Base-by-base conservation (phyloP, 2,797 vertebrate genomes). In the Danionella dracula region DNA sequence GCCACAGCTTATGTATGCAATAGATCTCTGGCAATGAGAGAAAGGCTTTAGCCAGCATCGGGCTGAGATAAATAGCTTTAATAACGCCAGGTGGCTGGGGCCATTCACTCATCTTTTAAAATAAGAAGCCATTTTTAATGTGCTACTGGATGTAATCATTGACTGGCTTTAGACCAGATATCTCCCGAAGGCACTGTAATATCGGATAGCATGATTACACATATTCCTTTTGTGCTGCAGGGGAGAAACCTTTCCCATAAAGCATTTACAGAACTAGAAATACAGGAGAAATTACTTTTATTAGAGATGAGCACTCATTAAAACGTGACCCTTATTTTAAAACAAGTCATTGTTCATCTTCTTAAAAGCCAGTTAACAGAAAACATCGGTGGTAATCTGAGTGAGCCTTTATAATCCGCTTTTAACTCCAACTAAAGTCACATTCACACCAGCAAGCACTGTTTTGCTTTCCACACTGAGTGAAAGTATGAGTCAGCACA, bases 51-150 rank as follows among this genome's bases (percentile, higher is more conserved):
- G 49, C 55, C 56, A 44, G 48, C 56, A 57, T 53, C 45, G 35
- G 55, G 50, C 64, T 60, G 57, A 67, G 79, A 81, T 56, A 61
- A 65, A 74, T 81, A 60, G 61, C 27, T 66, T 67, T 67, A 72
- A 76, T 78, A 73, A 73, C 68, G 65, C 70, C 53, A 63, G 23
- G 62, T 77, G 76, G 70, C 54, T 32, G 16, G 31, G 45, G 51
- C 51, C 23, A 38, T 20, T 38, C 61, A 59, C 55, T 65, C 32
- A 27, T 48, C 42, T 67, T 73, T 27, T 66, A 42, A 57, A 65
- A 50, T 53, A 40, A 44, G 54, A 34, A 64, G 37, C 58, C 48
- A 72, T 45, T 49, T 56, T 63, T 51, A 73, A 60, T 66, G 62
- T 53, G 49, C 46, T 69, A 20, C 50, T 65, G 58, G 64, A 66